Evolutionary conservation across 2,113 vertebrate species (phyloP).

Genomic region (Orthonyx spaldingii): DNA sequence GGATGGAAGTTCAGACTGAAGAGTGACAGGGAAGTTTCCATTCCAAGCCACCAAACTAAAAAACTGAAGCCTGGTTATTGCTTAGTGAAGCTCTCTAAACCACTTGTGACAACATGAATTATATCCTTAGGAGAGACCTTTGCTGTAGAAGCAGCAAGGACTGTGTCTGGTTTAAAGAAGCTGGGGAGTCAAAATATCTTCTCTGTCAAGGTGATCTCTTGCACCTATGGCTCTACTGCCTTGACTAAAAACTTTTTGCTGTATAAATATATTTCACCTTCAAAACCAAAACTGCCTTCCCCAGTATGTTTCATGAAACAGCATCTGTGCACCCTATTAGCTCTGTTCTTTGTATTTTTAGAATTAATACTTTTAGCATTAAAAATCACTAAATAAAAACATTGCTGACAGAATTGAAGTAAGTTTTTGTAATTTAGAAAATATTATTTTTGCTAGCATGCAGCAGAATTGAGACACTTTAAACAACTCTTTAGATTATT

Average conservation of each 20-base stretch:
- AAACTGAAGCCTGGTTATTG: background rate
- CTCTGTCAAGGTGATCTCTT: background rate
- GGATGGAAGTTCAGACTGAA: background rate
- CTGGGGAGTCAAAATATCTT: background rate
- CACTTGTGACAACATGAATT: background rate
- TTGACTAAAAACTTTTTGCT: background rate
- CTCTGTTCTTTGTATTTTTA: background rate
- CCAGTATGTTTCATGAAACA: background rate
- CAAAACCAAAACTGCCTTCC: background rate
- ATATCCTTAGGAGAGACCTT: background rate
- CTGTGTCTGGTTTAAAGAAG: background rate
- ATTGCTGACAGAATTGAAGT: background rate
- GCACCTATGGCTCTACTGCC: background rate
- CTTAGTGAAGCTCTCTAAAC: background rate
- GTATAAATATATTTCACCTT: background rate
- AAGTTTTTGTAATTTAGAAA: background rate
- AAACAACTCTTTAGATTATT: background rate
- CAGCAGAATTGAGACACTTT: background rate
- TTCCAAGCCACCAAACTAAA: background rate
- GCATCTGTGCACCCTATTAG: background rate
- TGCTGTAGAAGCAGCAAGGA: background rate
- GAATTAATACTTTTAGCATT: background rate
- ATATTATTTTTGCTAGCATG: background rate
- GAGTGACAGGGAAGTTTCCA: background rate
- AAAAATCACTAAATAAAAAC: background rate